phyloP scores from a whole-genome alignment of 2,797 vertebrate species.

The Valencia hispanica region DNA sequence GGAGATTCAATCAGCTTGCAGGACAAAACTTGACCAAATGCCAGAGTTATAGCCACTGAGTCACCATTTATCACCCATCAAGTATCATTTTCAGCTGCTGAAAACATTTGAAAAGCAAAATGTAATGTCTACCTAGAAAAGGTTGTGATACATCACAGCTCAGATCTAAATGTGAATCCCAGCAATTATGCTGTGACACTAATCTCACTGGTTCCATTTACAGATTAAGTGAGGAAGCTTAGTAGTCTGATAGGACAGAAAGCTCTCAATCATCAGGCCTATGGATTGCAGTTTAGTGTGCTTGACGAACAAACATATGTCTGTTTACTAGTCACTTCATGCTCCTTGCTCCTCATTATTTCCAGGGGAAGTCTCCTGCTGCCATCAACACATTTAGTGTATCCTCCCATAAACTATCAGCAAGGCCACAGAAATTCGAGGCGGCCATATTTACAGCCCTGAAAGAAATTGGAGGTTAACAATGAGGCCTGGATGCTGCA shows the following conservation, averaged over 20 bases:
- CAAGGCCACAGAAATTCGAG: conserved; percentile 67
- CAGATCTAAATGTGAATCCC: conserved; percentile 41
- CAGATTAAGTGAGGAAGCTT: conserved; percentile 41
- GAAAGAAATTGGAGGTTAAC: conserved; percentile 80
- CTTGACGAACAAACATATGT: conserved; percentile 55
- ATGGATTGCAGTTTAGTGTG: conserved; percentile 14
- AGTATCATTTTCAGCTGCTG: conserved; percentile 19
- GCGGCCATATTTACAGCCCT: conserved; percentile 76
- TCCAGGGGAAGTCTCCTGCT: conserved; percentile 38
- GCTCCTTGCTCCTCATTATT: conserved; percentile 61
- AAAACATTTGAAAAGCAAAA: conserved; percentile 36
- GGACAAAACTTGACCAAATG: conserved; percentile 51
- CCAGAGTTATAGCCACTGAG: conserved; percentile 45
- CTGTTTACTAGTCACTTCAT: conserved; percentile 69
- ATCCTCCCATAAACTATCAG: conserved; percentile 70
- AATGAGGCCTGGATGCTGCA: conserved; percentile 67
- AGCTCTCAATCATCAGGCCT: conserved; percentile 20
- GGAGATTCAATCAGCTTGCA: conserved; percentile 54
- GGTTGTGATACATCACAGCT: conserved; percentile 26
- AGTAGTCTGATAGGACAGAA: conserved; percentile 9
- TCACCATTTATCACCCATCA: conserved; percentile 25
- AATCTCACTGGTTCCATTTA: conserved; percentile 46
- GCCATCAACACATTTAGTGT: conserved; percentile 39
- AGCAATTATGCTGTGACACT: conserved; percentile 25
- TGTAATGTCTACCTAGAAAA: conserved; percentile 14